Evolutionary conservation across 2,888 invertebrate species (phyloP).

Genomic region (Brachylomia viminalis): DNA sequence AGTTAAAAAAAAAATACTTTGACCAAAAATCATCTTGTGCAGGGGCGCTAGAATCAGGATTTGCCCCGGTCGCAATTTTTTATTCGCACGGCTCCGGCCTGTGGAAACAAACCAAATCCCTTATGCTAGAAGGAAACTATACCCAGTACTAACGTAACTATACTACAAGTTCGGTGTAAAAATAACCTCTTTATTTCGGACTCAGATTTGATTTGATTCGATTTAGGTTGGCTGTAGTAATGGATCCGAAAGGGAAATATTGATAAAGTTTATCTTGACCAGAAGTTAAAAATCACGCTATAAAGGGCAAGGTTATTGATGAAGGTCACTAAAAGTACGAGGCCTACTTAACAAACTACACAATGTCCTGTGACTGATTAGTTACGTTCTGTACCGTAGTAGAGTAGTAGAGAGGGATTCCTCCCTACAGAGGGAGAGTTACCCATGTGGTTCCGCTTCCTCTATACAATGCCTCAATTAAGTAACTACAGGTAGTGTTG

Average conservation of each 20-base stretch:
- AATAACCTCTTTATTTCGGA: conserved; percentile 11
- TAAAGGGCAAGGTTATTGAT: conserved; percentile 11
- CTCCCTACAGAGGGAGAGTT: neutral
- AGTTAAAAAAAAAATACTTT: no score
- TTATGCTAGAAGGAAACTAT: neutral
- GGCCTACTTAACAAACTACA: neutral
- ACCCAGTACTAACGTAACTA: neutral
- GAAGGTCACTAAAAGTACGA: conserved; percentile 1
- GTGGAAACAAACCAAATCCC: neutral
- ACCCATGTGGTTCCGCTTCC: neutral
- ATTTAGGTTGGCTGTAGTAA: neutral
- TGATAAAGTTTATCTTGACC: conserved; percentile 11
- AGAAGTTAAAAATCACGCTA: conserved; percentile 19
- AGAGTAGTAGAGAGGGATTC: neutral
- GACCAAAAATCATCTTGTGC: no score
- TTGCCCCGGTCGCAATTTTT: no score
- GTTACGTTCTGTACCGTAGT: neutral
- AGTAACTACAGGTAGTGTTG: neutral
- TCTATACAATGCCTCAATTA: neutral
- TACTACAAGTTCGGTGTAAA: conserved; percentile 13
- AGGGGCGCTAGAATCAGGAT: no score
- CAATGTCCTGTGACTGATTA: neutral
- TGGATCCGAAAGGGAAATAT: conserved; percentile 9
- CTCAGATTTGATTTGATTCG: neutral
- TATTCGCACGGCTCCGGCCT: no score